Percentiles rank a stretch among this genome's conserved stretches.
Evolutionary conservation across 2,888 invertebrate genomes (phyloP).

Genomic region (Clusia tigrina): DNA sequence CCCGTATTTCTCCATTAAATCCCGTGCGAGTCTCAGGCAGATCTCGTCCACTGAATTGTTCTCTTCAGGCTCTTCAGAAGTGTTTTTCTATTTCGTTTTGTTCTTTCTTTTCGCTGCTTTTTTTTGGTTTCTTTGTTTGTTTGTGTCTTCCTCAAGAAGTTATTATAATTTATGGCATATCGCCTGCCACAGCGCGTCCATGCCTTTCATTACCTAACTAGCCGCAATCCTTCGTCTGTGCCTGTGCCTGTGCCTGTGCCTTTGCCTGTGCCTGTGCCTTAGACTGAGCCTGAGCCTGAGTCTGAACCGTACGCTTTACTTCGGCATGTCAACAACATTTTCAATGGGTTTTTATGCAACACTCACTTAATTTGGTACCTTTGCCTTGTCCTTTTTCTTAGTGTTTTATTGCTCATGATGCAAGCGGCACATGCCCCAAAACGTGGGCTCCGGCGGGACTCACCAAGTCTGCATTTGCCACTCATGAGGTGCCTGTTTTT

Average conservation of each 20-base stretch:
- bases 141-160: not conserved
- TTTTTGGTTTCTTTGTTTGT: slow-evolving; percentile 14
- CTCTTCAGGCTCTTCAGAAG: not conserved
- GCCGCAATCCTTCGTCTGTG: not conserved
- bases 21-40: no score
- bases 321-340: slow-evolving; percentile 1
- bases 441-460: not conserved
- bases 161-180: not conserved
- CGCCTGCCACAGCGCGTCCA: not conserved
- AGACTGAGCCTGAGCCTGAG: no score
- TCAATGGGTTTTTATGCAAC: slow-evolving; percentile 1
- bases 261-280: not conserved
- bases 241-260: not conserved
- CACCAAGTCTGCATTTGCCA: not conserved
- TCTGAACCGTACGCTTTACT: not conserved
- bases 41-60: no score
- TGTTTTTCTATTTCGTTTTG: not conserved
- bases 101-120: not conserved
- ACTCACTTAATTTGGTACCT: slow-evolving; percentile 2
- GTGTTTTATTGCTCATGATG: not conserved
- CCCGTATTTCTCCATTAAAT: no score
- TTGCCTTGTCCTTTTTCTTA: not conserved
- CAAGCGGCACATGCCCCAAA: not conserved
- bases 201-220: not conserved
- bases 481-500: not conserved